Evolutionary conservation across 2,888 invertebrate species (phyloP).

Genomic region (Salticus scenicus): DNA sequence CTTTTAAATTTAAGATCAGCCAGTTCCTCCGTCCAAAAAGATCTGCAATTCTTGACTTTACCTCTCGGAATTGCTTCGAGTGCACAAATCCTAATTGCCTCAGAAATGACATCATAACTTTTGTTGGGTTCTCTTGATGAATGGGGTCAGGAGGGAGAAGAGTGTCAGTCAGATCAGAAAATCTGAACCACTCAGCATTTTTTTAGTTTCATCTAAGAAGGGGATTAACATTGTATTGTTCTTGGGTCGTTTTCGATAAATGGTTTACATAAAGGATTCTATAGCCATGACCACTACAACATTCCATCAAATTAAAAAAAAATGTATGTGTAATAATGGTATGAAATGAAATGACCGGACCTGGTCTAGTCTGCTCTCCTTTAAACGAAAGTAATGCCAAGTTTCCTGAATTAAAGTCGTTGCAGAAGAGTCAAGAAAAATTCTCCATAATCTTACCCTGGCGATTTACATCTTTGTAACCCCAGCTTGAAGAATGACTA

Average conservation of each 20-base stretch:
- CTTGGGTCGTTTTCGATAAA: neutral
- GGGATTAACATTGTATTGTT: neutral
- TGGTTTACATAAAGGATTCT: slow-evolving; percentile 20
- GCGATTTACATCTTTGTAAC: neutral
- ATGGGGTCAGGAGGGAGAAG: neutral
- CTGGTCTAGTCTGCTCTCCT: neutral
- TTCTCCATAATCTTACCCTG: slow-evolving; percentile 18
- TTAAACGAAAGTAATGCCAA: neutral
- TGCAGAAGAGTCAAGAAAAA: slow-evolving; percentile 21
- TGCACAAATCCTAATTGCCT: slow-evolving; percentile 7
- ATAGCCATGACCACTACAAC: slow-evolving; percentile 21
- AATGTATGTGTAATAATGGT: neutral
- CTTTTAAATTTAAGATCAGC: slow-evolving; percentile 17
- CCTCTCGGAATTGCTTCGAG: neutral
- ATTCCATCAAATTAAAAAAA: neutral
- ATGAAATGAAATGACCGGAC: neutral
- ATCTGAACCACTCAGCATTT: slow-evolving; percentile 18
- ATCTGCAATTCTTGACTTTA: neutral
- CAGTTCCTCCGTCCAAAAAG: slow-evolving; percentile 26
- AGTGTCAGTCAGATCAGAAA: neutral
- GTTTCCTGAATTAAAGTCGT: neutral
- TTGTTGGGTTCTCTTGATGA: slow-evolving; percentile 2
- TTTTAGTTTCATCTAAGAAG: slow-evolving; percentile 32
- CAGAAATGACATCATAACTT: slow-evolving; percentile 16
- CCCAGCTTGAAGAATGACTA: slow-evolving; percentile 3